A percentile compares a stretch with the other conserved stretches of the same genome.
Conservation (phyloP, 2,797 vertebrate genomes). For the Melanotaenia trifasciata region DNA sequence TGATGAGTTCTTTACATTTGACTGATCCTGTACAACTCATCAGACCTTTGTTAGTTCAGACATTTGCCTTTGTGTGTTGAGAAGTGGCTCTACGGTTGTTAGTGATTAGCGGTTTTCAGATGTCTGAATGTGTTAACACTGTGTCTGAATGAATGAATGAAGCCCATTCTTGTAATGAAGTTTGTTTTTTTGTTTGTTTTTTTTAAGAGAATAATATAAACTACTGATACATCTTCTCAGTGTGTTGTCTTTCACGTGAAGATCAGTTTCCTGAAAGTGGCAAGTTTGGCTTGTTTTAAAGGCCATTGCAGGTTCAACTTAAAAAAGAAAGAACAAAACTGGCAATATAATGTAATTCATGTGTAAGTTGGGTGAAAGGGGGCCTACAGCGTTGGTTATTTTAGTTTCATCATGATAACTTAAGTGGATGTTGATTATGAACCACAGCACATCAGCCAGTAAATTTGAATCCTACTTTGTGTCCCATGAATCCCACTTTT, state of each 20-base stretch:
- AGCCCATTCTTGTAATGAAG: constrained; percentile 43
- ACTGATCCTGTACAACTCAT: neutral
- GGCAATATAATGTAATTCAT: too few species aligned
- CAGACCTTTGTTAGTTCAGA: neutral
- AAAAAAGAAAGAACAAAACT: too few species aligned
- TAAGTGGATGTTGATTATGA: too few species aligned
- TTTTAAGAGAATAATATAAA: constrained; percentile 64
- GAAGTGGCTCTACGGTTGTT: constrained; percentile 17
- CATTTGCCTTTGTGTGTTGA: neutral
- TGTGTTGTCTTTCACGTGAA: neutral
- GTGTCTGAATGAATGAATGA: constrained; percentile 39
- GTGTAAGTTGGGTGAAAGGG: too few species aligned
- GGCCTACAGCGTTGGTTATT: too few species aligned
- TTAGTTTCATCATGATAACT: too few species aligned
- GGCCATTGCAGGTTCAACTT: too few species aligned
- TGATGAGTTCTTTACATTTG: neutral
- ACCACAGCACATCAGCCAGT: too few species aligned
- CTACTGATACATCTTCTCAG: constrained; percentile 19
- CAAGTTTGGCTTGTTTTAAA: too few species aligned
- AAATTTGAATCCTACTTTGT: too few species aligned
- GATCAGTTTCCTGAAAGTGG: neutral
- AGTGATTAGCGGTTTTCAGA: neutral
- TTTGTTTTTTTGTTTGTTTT: constrained; percentile 34
- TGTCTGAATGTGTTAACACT: constrained; percentile 19
- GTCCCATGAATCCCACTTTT: too few species aligned